Conservation (phyloP, 2,797 vertebrate species). For the Scleropages formosus region DNA sequence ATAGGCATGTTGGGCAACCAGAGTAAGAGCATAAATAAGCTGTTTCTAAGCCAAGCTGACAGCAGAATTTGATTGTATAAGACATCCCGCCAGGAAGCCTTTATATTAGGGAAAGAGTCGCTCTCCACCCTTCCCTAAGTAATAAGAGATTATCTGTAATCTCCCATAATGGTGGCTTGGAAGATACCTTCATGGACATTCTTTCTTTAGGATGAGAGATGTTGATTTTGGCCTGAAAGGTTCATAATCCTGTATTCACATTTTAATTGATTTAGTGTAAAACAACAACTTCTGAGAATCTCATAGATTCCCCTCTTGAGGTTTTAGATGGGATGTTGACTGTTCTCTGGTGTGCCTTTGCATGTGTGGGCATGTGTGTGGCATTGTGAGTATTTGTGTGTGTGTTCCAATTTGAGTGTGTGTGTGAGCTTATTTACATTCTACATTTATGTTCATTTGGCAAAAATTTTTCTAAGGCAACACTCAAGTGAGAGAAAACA, state of each 20-base stretch:
- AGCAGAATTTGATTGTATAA: slow-evolving; percentile 67
- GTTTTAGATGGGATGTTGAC: background rate
- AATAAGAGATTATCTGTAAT: slow-evolving; percentile 71
- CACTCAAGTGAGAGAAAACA: no score
- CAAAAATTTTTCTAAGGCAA: no score
- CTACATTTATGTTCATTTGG: no score
- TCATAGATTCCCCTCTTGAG: slow-evolving; percentile 10
- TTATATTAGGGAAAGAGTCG: slow-evolving; percentile 45
- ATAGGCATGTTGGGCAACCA: slow-evolving; percentile 65
- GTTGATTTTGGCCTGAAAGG: slow-evolving; percentile 54
- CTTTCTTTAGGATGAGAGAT: slow-evolving; percentile 38
- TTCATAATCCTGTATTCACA: slow-evolving; percentile 48
- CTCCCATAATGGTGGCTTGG: slow-evolving; percentile 63
- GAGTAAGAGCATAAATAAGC: slow-evolving; percentile 59
- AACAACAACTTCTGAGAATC: slow-evolving; percentile 30
- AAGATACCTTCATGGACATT: slow-evolving; percentile 47
- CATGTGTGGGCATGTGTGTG: background rate
- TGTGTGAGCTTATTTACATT: no score
- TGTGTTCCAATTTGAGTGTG: background rate
- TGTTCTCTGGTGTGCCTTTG: background rate
- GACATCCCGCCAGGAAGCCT: slow-evolving; percentile 51
- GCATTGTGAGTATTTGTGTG: background rate
- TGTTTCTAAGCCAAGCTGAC: slow-evolving; percentile 66
- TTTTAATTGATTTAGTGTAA: slow-evolving; percentile 46
- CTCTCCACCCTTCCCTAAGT: slow-evolving; percentile 76